These are phyloP conservation scores for Antheraea yamamai DNA, from an alignment of 2,888 invertebrate species.

Conservation along the genomic window DNA sequence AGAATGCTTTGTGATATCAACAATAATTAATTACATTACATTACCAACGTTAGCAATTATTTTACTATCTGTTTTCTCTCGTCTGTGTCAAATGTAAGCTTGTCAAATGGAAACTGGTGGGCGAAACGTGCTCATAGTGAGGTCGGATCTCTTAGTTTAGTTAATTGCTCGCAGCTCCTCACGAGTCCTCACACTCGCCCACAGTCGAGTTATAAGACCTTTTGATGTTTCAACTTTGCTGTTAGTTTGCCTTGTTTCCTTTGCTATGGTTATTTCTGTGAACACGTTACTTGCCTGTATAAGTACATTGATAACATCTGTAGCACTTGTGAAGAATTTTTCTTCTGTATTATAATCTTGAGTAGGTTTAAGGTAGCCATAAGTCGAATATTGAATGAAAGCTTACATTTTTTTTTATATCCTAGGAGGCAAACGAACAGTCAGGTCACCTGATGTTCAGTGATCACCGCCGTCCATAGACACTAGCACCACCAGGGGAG, in stretches of 20 bases:
- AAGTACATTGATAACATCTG: background rate
- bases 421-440: no score
- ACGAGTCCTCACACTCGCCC: conserved; percentile 6
- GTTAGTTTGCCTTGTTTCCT: conserved; percentile 7
- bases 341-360: background rate
- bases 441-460: no score
- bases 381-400: no score
- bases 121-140: conserved; percentile 13
- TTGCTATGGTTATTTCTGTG: conserved; percentile 3
- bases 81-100: conserved; percentile 8
- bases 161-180: conserved; percentile 21
- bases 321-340: background rate
- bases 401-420: no score
- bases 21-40: background rate
- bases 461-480: no score
- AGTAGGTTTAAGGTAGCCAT: background rate
- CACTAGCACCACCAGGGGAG: no score
- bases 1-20: background rate
- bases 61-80: background rate
- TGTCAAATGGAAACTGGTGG: conserved; percentile 35
- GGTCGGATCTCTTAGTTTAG: conserved; percentile 17
- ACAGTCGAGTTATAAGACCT: conserved; percentile 7
- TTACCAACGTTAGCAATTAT: background rate
- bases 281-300: background rate
- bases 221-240: conserved; percentile 14